Evolutionary conservation across 2,113 vertebrate genomes (phyloP), one percentile per base, ranked within the genome.

Genomic region (Propithecus coquereli): DNA sequence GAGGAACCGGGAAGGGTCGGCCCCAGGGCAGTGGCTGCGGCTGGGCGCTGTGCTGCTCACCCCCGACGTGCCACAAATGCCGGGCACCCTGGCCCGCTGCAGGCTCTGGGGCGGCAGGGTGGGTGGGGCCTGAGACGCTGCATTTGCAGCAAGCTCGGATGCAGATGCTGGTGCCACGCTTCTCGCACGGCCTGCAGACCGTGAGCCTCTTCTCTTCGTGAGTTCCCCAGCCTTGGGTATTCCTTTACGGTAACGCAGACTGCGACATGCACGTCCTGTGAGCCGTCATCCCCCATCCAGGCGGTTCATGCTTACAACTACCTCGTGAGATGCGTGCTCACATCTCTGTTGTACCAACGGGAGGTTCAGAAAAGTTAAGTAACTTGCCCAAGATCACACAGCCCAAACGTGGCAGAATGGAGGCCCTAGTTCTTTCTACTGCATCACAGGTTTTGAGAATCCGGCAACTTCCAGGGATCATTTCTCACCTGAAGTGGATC

Each of bases 51-150:
- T 34, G 23, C 32, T 5, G 3, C 65, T 8, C 32, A 9, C 34
- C 14, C 20, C 20, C 1, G 3, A 2, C 2, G 50, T 30, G 32
- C 61, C 63, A 8, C 73, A 2, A 27, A 47, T 0, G 3, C 23
- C 83, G 1, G 73, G 22, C 20, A 8, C 17, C 91, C 37, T 0
- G 4, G 3, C n/a, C 59, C 20, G 23, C 22, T 1, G 0, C 70
- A 74, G 25, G 12, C 25, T 73, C 27, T 2, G 37, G 13, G 8
- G 40, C 4, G 5, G 54, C 34, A 32, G 27, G 1, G 0, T 25
- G 25, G 43, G 30, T 0, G 2, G 13, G 13, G 27, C 81, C 57
- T 1, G 7, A 16, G 47, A 10, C 3, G 40, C 71, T 10, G 50
- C 54, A 2, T 43, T 30, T 68, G 37, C 10, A 9, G 50, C 27